Percentiles rank a stretch among this genome's conserved stretches.
phyloP scores from a whole-genome alignment of 2,888 invertebrate genomes.

The Hemicrepidius hirtus region DNA sequence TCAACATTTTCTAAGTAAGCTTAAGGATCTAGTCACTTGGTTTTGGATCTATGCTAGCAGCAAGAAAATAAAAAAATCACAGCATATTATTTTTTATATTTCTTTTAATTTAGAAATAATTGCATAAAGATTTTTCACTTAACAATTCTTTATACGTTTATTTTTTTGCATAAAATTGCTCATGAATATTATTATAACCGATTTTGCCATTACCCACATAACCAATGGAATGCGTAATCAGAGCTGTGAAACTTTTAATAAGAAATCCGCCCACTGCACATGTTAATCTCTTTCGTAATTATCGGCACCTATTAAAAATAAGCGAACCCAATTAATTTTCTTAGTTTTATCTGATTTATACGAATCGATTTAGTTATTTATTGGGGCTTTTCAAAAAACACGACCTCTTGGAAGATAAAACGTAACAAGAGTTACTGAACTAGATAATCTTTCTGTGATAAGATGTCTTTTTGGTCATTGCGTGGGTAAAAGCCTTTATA shows the following conservation, averaged over 20 bases:
- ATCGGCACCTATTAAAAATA: constrained; percentile 21
- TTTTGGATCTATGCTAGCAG: no score
- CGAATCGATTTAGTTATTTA: constrained; percentile 16
- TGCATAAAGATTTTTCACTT: no score
- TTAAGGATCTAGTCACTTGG: no score
- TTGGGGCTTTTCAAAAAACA: constrained; percentile 16
- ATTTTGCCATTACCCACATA: background rate
- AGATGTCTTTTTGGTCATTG: background rate
- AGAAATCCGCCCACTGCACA: constrained; percentile 24
- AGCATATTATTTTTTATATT: no score
- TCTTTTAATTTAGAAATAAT: no score
- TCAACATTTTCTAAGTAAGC: no score
- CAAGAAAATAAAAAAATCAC: no score
- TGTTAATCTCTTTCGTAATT: constrained; percentile 24
- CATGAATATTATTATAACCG: background rate
- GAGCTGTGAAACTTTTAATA: constrained; percentile 27
- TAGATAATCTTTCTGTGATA: no score
- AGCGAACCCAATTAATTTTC: constrained; percentile 19
- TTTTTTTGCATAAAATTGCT: no score
- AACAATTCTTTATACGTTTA: no score
- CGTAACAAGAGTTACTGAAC: no score
- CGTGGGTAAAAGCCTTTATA: background rate
- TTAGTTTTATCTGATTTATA: constrained; percentile 13
- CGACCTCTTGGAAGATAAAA: background rate
- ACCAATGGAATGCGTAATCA: constrained; percentile 8